Conservation (phyloP, 2,888 invertebrate species). For the Adelphocoris suturalis region DNA sequence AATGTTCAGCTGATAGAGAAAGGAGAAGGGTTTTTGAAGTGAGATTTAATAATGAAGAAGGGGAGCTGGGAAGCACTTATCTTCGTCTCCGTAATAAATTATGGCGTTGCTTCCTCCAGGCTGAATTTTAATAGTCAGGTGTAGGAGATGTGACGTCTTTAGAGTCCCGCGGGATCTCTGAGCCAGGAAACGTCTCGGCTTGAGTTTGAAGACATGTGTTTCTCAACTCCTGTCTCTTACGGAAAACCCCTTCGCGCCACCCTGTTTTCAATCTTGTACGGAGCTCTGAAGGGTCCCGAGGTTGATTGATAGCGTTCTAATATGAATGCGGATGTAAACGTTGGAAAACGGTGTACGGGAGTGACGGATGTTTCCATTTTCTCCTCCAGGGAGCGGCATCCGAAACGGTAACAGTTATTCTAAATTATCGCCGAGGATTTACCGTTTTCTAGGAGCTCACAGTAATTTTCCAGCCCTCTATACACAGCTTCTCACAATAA, state of each 20-base stretch:
- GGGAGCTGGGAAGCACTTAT: constrained; percentile 68
- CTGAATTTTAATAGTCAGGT: constrained; percentile 70
- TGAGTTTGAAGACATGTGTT: constrained; percentile 35
- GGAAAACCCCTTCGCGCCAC: not conserved
- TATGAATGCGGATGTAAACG: constrained; percentile 73
- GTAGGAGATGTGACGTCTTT: constrained; percentile 72
- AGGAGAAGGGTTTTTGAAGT: constrained; percentile 56
- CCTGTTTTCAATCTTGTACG: constrained; percentile 49
- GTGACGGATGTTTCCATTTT: constrained; percentile 30
- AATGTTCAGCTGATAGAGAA: constrained; percentile 53
- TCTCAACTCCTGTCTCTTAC: constrained; percentile 21
- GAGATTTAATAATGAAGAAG: constrained; percentile 72
- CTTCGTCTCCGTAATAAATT: constrained; percentile 69
- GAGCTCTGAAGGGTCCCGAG: not conserved
- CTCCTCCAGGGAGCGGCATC: not conserved
- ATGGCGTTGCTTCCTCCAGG: constrained; percentile 47
- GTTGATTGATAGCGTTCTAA: constrained; percentile 46
- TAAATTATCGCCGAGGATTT: not conserved
- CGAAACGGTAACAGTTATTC: not conserved
- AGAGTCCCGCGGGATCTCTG: constrained; percentile 34
- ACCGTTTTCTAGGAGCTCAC: no score
- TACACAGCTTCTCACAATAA: no score
- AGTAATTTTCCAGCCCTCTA: no score
- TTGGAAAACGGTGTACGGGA: constrained; percentile 71
- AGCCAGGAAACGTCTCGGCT: constrained; percentile 26